Evolutionary conservation across 1,140 invertebrate genomes (phyloP), one percentile per base, ranked within the genome.

Genomic region (Panagrolaimus sp.): DNA sequence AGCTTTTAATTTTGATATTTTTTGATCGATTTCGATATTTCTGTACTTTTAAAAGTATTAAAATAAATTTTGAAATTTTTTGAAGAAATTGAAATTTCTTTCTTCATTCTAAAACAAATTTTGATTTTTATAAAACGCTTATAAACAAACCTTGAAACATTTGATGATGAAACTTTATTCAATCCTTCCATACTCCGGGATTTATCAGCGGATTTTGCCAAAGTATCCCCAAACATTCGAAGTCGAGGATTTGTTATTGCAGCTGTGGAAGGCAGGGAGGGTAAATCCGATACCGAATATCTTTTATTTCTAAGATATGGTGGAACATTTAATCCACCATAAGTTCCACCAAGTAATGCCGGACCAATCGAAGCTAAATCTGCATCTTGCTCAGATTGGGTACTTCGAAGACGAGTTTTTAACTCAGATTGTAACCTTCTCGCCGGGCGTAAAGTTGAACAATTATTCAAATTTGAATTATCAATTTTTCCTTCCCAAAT

Each of bases 201-300:
- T 58, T 58, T 58, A 21, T 58, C 52, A 0, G 21, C 52, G 14
- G 15, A 3, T 3, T 28, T 5, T 3, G 28, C 52, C 21, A 58
- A 58, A 5, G 52, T 58, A 58, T 58, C 52, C 5, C 52, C 52
- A 58, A 58, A 58, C 45, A 44, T 65, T 65, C 63, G 10, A 65
- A 65, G 32, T 26, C 63, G 2, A 2, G 32, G 32, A 38, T 38
- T 38, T 38, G 32, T 7, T 38, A 7, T 7, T 38, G 32, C 32
- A 38, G 32, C 32, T 8, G 63, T 44, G 1, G 45, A 26, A 6
- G 63, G 43, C n/a, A 47, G 21, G 10, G 63, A 44, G 10, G 63
- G 43, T 32, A 47, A 47, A 65, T 47, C 43, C 14, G 28, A 38
- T 4, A 44, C 63, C 24, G 63, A 47, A n/a, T 44, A 47, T 38